Conservation (phyloP, 2,888 invertebrate genomes). For the Nomada ferruginata region DNA sequence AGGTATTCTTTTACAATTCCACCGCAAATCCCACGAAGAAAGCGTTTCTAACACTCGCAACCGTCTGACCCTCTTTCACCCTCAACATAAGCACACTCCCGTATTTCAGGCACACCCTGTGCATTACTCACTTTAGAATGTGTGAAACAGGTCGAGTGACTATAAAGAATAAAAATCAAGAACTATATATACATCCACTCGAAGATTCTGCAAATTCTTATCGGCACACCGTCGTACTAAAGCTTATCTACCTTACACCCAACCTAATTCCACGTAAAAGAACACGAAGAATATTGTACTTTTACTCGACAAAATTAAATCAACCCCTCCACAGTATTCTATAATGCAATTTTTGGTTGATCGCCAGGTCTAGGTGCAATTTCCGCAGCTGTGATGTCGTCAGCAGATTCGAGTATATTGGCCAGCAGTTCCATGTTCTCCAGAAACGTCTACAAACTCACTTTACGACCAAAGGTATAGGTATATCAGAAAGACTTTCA, state of each 20-base stretch:
- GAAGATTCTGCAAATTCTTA: slow-evolving; percentile 21
- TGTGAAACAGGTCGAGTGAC: slow-evolving; percentile 32
- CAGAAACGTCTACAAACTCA: slow-evolving; percentile 88
- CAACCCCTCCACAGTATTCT: not conserved
- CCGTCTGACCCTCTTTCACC: slow-evolving; percentile 18
- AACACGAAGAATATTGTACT: not conserved
- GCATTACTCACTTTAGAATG: slow-evolving; percentile 28
- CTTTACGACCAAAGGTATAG: slow-evolving; percentile 88
- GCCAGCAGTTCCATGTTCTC: slow-evolving; percentile 91
- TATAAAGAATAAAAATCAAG: slow-evolving; percentile 30
- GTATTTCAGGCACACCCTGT: not conserved
- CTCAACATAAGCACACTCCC: slow-evolving; percentile 17
- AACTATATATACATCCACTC: not conserved
- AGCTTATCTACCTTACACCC: not conserved
- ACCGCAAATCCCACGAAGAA: not conserved
- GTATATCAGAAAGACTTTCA: slow-evolving; percentile 81
- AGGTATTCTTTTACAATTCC: not conserved
- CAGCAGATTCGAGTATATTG: slow-evolving; percentile 90
- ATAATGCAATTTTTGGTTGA: not conserved
- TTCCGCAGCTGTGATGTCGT: slow-evolving; percentile 91
- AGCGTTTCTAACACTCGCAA: slow-evolving; percentile 10
- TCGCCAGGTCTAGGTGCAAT: slow-evolving; percentile 88
- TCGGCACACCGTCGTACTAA: not conserved
- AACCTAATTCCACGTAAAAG: not conserved
- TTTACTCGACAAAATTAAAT: too few relatives aligned